Conservation (phyloP, 1,140 invertebrate species). For the Drosophila kohkoa region DNA sequence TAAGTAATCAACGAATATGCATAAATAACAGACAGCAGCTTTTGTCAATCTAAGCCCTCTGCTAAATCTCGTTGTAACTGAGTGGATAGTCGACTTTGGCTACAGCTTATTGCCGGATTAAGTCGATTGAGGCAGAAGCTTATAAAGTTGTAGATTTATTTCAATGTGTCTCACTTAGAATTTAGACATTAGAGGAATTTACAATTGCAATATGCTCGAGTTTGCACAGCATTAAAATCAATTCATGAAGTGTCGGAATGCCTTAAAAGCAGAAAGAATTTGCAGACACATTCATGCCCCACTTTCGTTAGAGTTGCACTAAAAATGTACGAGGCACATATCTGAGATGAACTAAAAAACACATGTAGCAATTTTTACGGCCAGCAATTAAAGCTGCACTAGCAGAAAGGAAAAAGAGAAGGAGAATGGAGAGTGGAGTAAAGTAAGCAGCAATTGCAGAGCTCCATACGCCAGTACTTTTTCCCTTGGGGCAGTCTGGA, state of each 20-base stretch:
- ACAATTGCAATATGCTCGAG: background rate
- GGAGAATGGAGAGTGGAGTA: background rate
- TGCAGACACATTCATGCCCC: conserved; percentile 4
- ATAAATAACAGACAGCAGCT: background rate
- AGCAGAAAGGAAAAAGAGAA: background rate
- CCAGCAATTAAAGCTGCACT: conserved; percentile 71
- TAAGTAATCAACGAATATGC: too few species aligned
- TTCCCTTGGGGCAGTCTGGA: too few species aligned
- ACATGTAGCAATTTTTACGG: conserved; percentile 71
- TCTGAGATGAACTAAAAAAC: conserved; percentile 11
- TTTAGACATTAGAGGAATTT: background rate
- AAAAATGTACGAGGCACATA: conserved; percentile 1
- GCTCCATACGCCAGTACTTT: background rate
- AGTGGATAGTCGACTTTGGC: background rate
- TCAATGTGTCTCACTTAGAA: background rate
- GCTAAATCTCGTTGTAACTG: background rate
- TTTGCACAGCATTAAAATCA: conserved; percentile 2
- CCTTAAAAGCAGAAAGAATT: background rate
- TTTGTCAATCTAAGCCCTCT: background rate
- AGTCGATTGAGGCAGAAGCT: background rate
- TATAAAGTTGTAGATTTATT: background rate
- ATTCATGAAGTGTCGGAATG: conserved; percentile 5
- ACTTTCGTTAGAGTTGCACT: background rate
- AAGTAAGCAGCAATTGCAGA: conserved; percentile 27
- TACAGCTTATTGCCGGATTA: background rate